Percentiles rank a stretch among this genome's conserved stretches.
Evolutionary conservation across 2,888 invertebrate genomes (phyloP).

Genomic region (Holacanthella duospinosa): DNA sequence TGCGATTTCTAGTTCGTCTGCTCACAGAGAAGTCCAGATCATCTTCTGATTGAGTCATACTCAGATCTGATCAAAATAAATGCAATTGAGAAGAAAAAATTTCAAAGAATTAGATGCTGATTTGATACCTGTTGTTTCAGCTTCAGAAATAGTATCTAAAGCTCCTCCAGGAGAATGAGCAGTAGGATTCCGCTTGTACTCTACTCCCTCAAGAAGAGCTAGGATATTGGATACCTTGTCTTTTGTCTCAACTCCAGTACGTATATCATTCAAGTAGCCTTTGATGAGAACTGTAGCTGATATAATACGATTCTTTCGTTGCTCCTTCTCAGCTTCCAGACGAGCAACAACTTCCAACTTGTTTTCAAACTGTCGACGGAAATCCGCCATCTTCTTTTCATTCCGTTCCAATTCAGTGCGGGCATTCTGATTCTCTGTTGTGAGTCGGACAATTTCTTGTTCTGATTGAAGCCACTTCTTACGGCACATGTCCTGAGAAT

Average conservation of each 20-base stretch:
- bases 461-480: conserved; percentile 59
- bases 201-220: conserved; percentile 26
- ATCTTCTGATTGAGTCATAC: conserved; percentile 73
- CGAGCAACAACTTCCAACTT: conserved; percentile 29
- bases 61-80: conserved; percentile 59
- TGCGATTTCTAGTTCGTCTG: conserved; percentile 29
- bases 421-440: conserved; percentile 58
- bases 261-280: conserved; percentile 25
- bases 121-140: conserved; percentile 61
- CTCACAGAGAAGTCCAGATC: conserved; percentile 55
- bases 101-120: conserved; percentile 10
- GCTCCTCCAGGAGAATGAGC: conserved; percentile 24
- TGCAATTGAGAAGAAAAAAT: conserved; percentile 42
- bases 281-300: conserved; percentile 26
- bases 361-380: conserved; percentile 52
- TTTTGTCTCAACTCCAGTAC: conserved; percentile 21
- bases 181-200: background rate
- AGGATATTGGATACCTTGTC: conserved; percentile 26
- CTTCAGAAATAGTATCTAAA: conserved; percentile 43
- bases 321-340: conserved; percentile 25
- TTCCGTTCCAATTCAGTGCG: conserved; percentile 61
- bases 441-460: conserved; percentile 60
- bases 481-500: conserved; percentile 60
- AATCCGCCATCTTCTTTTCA: conserved; percentile 69
- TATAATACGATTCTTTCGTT: conserved; percentile 17